Base-by-base conservation (phyloP, 2,888 invertebrate species). In the Cremastinae sp. region DNA sequence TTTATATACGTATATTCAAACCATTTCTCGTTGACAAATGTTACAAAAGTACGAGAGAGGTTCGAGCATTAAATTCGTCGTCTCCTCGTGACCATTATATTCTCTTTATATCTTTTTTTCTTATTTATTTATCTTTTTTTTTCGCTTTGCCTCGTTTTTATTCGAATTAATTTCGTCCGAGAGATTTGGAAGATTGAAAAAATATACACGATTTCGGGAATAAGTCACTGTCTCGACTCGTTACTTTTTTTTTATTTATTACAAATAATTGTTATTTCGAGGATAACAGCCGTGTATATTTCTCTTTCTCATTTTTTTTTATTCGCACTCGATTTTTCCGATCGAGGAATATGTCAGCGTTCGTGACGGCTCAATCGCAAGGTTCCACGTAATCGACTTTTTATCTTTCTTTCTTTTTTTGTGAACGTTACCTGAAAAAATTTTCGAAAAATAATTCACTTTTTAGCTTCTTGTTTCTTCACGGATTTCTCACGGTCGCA, bases 391-490 rank as follows among this genome's bases (percentile, higher is more conserved):
- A 56, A 58, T 14, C 43, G 4, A 51, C 12, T 51, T 14, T 53
- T 47, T 49, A 14, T 36, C 20, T 54, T 54, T 9, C 36, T 54
- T 47, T 49, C 38, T 47, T 49, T n/a, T n/a, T 49, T 20, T 41
- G 38, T 51, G 14, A 47, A 51, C 12, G 8, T 47, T 7, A 49
- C 36, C 68, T 56, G 68, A 69, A 76, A 76, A 76, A 76, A 69
- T 64, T 69, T 45, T 76, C 76, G 69, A 76, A 76, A 76, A 76
- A 76, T 76, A 76, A 72, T 69, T 58, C 22, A 16, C 28, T 59
- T 41, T 14, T 38, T 41, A 16, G 16, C 18, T 18, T 41, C 18
- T 16, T 58, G 16, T 45, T 28, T 62, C 34, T 71, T 56, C 71
- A 38, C 74, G 41, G 38, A 54, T 53, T 49, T 51, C 12, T 61